Evolutionary conservation across 2,113 vertebrate genomes (phyloP), one percentile per base, ranked within the genome.

Genomic region (Psephotus haematonotus): DNA sequence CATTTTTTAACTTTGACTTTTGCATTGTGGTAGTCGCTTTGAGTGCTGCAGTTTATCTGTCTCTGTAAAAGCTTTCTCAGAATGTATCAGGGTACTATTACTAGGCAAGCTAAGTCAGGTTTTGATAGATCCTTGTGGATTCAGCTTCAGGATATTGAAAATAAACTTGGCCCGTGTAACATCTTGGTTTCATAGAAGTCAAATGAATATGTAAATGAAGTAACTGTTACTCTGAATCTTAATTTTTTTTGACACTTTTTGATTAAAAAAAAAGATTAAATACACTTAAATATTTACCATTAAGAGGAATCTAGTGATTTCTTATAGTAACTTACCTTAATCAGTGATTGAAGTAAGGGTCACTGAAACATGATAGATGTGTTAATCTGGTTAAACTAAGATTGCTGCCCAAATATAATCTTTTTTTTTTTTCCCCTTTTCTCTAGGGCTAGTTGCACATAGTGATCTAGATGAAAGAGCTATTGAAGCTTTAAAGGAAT

Each of bases 391-490:
- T 60, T 93, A 91, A 89, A 20, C 57, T 50, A 86, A 91, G 23
- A 33, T 79, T 80, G 65, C 27, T 92, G n/a, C 47, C 81, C 68
- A 79, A 96, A 82, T 90, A 46, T 81, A 82, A 19, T 64, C 39
- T 96, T 50, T 60, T 62, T 97, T 62, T 96, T 41, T 46, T 92
- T 94, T 64, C 33, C 22, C 57, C 22, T 95, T 69, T 89, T 96
- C 79, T 96, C 52, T 96, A 99, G 99, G 99, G 57, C 97, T 99
- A 97, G 99, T 99, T 97, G 99, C 99, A 91, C 99, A 99, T 95
- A 99, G 99, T 92, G 99, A 99, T 98, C 98, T 99, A 96, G 99
- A 99, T 96, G 99, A 99, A 97, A 97, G 99, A 97, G 99, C 99
- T 92, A 98, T 99, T 22, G 99, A 99, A 98, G 99, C 99, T 95